phyloP scores from a whole-genome alignment of 92 coral and sea anemone genomes.

The Bergia sp. region DNA sequence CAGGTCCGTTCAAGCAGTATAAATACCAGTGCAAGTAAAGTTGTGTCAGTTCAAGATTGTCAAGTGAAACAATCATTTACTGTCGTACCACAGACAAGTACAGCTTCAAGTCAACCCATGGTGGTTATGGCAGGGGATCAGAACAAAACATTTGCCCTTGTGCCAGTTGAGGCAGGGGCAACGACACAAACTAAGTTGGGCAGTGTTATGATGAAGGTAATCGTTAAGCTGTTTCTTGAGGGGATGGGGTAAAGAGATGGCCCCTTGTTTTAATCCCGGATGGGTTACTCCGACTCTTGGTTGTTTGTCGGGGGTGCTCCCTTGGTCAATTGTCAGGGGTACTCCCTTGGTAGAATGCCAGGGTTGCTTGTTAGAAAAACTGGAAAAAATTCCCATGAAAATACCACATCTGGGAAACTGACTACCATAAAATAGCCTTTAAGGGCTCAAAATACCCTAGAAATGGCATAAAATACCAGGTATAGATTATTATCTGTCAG shows the following conservation, averaged over 20 bases:
- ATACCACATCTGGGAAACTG: too few relatives aligned
- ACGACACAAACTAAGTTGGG: conserved; percentile 4
- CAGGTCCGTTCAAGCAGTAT: neutral
- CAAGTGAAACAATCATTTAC: conserved; percentile 13
- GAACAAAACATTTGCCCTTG: conserved; percentile 43
- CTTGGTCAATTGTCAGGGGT: too few relatives aligned
- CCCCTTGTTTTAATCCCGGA: neutral
- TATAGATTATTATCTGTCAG: too few relatives aligned
- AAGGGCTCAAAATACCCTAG: too few relatives aligned
- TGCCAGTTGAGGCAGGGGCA: conserved; percentile 36
- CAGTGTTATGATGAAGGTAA: conserved; percentile 2
- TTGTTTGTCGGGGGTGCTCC: too few relatives aligned
- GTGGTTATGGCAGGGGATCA: conserved; percentile 40
- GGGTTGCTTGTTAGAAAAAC: too few relatives aligned
- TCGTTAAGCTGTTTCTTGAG: neutral
- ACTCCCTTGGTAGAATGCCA: too few relatives aligned
- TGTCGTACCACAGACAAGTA: conserved; percentile 10
- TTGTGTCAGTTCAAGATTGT: neutral
- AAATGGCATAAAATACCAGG: too few relatives aligned
- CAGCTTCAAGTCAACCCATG: neutral
- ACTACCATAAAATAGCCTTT: too few relatives aligned
- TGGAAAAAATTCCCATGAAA: too few relatives aligned
- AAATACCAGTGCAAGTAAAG: conserved; percentile 3
- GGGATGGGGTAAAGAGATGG: neutral
- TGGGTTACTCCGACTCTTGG: too few relatives aligned